phyloP scores from a whole-genome alignment of 2,888 invertebrate genomes.

The Eupithecia subumbrata region DNA sequence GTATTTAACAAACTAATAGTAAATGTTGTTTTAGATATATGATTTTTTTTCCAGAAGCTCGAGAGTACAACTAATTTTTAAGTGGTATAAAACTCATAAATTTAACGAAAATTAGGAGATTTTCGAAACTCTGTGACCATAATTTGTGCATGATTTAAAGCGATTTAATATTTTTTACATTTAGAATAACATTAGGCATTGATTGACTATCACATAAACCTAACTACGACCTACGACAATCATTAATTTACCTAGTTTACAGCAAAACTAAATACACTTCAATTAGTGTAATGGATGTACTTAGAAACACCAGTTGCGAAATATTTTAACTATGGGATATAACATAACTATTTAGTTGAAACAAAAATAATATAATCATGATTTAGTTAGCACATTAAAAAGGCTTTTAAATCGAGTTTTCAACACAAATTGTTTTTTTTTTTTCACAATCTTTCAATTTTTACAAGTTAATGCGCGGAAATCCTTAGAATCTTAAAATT shows the following conservation, averaged over 20 bases:
- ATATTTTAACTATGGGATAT: neutral
- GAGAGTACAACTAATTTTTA: neutral
- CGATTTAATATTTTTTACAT: constrained; percentile 62
- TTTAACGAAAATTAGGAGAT: neutral
- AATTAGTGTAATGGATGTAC: neutral
- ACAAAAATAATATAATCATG: neutral
- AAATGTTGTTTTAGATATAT: neutral
- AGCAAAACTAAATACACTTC: constrained; percentile 19
- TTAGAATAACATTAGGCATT: constrained; percentile 70
- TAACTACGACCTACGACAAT: constrained; percentile 63
- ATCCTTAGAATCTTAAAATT: constrained; percentile 20
- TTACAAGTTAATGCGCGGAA: constrained; percentile 1
- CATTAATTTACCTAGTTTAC: constrained; percentile 43
- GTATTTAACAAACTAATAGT: neutral
- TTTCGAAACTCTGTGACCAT: constrained; percentile 27
- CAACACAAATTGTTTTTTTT: neutral
- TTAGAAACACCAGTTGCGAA: constrained; percentile 16
- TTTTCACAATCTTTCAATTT: no score
- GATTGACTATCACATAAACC: constrained; percentile 73
- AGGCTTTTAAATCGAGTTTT: neutral
- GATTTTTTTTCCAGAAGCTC: constrained; percentile 2
- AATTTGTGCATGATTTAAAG: constrained; percentile 77
- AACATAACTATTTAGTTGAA: neutral
- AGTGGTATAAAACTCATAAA: constrained; percentile 2
- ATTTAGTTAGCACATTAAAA: neutral